Base-by-base conservation (phyloP, 2,113 vertebrate genomes). In the Cnemophilus loriae region DNA sequence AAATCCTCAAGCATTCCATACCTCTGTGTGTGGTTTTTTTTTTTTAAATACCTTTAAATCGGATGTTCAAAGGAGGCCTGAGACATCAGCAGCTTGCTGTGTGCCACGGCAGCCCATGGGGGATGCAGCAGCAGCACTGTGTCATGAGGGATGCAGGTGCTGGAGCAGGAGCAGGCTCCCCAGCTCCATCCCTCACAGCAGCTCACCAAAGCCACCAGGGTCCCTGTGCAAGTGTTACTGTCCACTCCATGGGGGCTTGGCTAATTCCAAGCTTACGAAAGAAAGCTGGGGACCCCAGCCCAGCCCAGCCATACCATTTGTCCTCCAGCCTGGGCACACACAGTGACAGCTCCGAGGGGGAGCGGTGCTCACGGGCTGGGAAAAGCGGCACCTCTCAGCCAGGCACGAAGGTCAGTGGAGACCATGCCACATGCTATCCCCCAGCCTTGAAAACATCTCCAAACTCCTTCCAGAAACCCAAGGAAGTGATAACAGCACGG, bases 261-360 rank as follows among this genome's bases (percentile, higher is more conserved):
- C 19, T 37, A 71, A 57, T 3, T 30, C 18, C 4, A 5, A 52
- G 47, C 21, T 83, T 26, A 11, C 2, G 47, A 53, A 28, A 16
- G 37, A 70, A 70, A 60, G 28, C 16, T 59, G 55, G 11, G 42
- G 11, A 47, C 6, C 35, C 39, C 7, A 5, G 21, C 35, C 26
- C 47, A 76, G 13, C n/a, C 14, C 32, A 70, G 24, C 35, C 26
- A 1, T 7, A 6, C 4, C 1, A 74, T 44, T 79, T 42, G 33
- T 46, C 16, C 28, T 77, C 47, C 17, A 52, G 39, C 35, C 7
- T 1, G 3, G 35, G 18, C 32, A 85, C 16, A 8, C 0, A 1
- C 16, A 53, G 39, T 0, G 3, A 60, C 0, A 14, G 20, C 26
- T 86, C 39, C 0, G 0, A 41, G 35, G 1, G 9, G 18, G 39